These are phyloP conservation scores for Gymnocypris eckloni DNA, from an alignment of 2,797 vertebrate species.

Conservation along the genomic window DNA sequence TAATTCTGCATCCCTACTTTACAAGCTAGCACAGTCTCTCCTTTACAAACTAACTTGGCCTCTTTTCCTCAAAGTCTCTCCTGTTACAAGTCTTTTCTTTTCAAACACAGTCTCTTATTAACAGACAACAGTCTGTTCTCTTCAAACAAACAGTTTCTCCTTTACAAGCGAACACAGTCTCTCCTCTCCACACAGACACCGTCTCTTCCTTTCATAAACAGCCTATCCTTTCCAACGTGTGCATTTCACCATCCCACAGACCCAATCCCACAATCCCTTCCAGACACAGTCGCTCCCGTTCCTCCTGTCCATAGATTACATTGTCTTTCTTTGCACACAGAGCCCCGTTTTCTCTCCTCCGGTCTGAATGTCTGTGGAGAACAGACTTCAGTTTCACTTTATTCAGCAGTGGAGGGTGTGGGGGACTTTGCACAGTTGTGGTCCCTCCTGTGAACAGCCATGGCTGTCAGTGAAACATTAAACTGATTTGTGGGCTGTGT, in stretches of 20 bases:
- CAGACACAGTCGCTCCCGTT: constrained; percentile 9
- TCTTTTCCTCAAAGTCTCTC: neutral
- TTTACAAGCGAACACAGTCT: constrained; percentile 3
- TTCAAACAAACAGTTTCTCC: neutral
- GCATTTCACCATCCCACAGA: neutral
- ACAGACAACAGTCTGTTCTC: neutral
- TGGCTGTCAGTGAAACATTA: constrained; percentile 60
- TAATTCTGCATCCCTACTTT: neutral
- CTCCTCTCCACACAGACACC: neutral
- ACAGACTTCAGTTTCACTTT: constrained; percentile 47
- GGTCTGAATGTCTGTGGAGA: constrained; percentile 43
- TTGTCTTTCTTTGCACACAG: neutral
- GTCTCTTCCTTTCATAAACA: constrained; percentile 7
- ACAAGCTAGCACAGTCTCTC: neutral
- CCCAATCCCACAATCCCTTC: constrained; percentile 6
- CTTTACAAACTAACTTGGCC: neutral
- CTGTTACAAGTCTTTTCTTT: neutral
- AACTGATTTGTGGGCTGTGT: constrained; percentile 54
- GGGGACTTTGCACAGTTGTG: constrained; percentile 51
- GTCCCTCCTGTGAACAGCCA: constrained; percentile 48
- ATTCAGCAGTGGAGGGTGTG: constrained; percentile 14
- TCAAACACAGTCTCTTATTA: constrained; percentile 6
- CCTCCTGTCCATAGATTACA: constrained; percentile 20
- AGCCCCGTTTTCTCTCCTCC: constrained; percentile 23
- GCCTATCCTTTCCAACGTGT: neutral